Evolutionary conservation across 2,888 invertebrate genomes (phyloP).

Genomic region (Lepidocyrtinus sp.): DNA sequence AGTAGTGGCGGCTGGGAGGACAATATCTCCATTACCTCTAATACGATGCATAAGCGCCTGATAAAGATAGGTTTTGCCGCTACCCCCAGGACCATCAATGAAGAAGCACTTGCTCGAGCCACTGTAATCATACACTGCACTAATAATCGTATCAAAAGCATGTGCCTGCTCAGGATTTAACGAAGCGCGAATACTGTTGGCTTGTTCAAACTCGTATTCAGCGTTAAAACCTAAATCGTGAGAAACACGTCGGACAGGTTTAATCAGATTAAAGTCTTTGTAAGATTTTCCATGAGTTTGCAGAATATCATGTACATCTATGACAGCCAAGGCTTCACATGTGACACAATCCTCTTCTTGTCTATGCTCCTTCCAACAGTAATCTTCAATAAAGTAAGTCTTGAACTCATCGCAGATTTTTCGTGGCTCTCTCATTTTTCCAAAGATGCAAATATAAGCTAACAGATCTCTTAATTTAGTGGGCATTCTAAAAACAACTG

Average conservation of each 20-base stretch:
- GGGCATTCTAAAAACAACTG: not conserved
- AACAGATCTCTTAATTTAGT: conserved; percentile 4
- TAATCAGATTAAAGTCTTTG: too few species aligned
- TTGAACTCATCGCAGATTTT: not conserved
- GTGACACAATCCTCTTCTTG: not conserved
- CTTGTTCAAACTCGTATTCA: not conserved
- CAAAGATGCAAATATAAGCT: not conserved
- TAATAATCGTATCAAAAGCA: not conserved
- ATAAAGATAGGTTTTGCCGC: conserved; percentile 73
- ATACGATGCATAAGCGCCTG: conserved; percentile 64
- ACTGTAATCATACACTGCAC: not conserved
- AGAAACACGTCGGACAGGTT: not conserved
- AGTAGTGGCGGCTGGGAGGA: conserved; percentile 70
- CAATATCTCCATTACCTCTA: conserved; percentile 54
- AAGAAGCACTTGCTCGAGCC: conserved; percentile 64
- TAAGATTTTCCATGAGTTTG: not conserved
- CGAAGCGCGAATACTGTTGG: not conserved
- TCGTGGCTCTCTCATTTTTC: not conserved
- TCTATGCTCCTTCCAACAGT: not conserved
- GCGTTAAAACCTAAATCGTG: not conserved
- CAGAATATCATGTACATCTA: not conserved
- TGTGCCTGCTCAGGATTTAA: not conserved
- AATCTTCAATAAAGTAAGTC: conserved; percentile 14
- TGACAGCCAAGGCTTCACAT: not conserved
- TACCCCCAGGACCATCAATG: conserved; percentile 73